Evolutionary conservation across 1,140 invertebrate genomes (phyloP), one percentile per base, ranked within the genome.

Genomic region (Phortica variegata): DNA sequence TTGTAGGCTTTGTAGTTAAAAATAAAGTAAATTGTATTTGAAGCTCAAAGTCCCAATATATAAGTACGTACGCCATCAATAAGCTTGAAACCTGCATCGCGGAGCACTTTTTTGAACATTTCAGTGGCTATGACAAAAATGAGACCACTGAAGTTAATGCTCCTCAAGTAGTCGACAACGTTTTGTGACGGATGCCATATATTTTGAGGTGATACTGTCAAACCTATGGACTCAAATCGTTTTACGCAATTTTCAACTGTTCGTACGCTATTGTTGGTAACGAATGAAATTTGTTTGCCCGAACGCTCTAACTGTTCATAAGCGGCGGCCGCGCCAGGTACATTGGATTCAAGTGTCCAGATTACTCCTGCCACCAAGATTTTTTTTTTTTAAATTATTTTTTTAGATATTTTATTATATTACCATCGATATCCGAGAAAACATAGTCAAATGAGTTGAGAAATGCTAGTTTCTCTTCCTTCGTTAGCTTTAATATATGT

Each of bases 201-300:
- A 41, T 80, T 49, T 51, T 41, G 1, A 13, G 3, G 49, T 65
- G 49, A 10, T 47, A 15, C 32, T 7, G 12, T 17, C 18, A 68
- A 5, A 10, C 58, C 52, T 4, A 47, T 8, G 5, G 44, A 43
- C n/a, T 10, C 34, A 13, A 68, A 69, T 2, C 32, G 34, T 3
- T n/a, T 4, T 4, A 69, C 57, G 42, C 79, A 79, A 6, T 71
- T 53, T 2, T 79, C 59, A 41, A 69, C 29, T 0, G 53, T 65
- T 18, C 77, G 47, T 1, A 79, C 62, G 47, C 78, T 82, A 63
- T 91, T 91, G 61, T 91, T 91, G 2, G 88, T 87, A 0, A 90
- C 80, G 49, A 84, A 85, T 44, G 84, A 80, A 0, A 90, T 70
- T 38, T 79, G 80, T 68, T 91, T 91, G 1, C 86, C 87, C 37